Evolutionary conservation across 2,797 vertebrate genomes (phyloP).

Genomic region (Manis javanica): DNA sequence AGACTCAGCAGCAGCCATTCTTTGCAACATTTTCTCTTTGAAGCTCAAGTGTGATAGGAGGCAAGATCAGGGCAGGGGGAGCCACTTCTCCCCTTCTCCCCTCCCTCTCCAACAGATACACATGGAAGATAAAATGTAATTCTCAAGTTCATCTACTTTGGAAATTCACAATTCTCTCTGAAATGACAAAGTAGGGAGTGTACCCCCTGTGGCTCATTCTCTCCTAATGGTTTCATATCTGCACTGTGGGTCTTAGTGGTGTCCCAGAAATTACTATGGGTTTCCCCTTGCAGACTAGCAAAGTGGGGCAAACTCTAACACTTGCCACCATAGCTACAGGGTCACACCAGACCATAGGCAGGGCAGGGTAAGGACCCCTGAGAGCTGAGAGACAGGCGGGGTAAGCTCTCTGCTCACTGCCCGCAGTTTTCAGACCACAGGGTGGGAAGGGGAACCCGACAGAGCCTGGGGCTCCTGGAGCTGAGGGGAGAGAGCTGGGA

Average conservation of each 20-base stretch:
- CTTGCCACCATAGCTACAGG: background rate
- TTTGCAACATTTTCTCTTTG: background rate
- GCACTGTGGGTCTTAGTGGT: too few species aligned
- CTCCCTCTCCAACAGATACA: background rate
- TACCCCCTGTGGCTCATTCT: too few species aligned
- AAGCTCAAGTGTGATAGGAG: background rate
- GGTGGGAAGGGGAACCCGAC: background rate
- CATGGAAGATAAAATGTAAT: background rate
- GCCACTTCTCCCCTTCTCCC: background rate
- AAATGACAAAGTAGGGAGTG: background rate
- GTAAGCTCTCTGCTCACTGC: background rate
- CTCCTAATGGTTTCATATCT: too few species aligned
- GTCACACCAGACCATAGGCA: background rate
- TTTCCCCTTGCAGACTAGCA: too few species aligned
- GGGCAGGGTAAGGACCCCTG: background rate
- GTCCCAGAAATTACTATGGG: too few species aligned
- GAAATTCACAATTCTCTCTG: background rate
- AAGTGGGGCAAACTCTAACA: too few species aligned
- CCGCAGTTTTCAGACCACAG: background rate
- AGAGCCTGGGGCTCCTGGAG: background rate
- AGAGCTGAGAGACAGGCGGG: background rate
- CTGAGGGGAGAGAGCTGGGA: background rate
- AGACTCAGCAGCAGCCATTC: background rate
- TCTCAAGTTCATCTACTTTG: background rate
- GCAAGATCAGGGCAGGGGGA: background rate